Conservation (phyloP, 35 echinoderm and acorn worm species). For the Ophiothrix spiculata region DNA sequence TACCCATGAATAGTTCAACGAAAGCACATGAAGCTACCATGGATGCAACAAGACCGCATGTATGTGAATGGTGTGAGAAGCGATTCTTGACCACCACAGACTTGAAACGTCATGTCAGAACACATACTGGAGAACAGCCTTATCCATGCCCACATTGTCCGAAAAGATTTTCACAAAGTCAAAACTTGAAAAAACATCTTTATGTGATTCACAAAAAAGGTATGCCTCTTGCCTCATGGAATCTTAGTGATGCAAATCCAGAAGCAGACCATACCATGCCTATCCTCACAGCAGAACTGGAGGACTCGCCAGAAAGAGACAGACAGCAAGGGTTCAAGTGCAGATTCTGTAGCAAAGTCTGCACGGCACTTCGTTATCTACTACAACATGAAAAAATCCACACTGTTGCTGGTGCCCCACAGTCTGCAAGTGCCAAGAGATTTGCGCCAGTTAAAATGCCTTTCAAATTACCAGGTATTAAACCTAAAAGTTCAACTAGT, state of each 20-base stretch:
- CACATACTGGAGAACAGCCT: background rate
- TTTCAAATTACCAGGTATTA: background rate
- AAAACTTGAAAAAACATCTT: background rate
- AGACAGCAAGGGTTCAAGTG: background rate
- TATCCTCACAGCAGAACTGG: background rate
- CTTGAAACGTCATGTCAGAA: background rate
- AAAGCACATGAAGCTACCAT: background rate
- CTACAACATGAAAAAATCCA: background rate
- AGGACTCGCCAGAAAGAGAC: background rate
- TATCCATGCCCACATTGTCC: background rate
- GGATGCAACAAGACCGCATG: background rate
- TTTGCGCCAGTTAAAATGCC: background rate
- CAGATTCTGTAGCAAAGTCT: background rate
- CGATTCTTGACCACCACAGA: background rate
- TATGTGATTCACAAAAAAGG: background rate
- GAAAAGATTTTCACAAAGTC: background rate
- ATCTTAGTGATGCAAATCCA: background rate
- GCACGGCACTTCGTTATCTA: background rate
- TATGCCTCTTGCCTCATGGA: background rate
- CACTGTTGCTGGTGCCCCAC: background rate
- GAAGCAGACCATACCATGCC: background rate
- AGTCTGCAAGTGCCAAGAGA: background rate
- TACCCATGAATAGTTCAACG: background rate
- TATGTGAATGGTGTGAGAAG: background rate
- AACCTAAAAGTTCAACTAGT: background rate